A percentile compares a stretch with the other conserved stretches of the same genome.
Evolutionary conservation across 1,140 invertebrate genomes (phyloP).

Genomic region (Odontomachus brunneus): DNA sequence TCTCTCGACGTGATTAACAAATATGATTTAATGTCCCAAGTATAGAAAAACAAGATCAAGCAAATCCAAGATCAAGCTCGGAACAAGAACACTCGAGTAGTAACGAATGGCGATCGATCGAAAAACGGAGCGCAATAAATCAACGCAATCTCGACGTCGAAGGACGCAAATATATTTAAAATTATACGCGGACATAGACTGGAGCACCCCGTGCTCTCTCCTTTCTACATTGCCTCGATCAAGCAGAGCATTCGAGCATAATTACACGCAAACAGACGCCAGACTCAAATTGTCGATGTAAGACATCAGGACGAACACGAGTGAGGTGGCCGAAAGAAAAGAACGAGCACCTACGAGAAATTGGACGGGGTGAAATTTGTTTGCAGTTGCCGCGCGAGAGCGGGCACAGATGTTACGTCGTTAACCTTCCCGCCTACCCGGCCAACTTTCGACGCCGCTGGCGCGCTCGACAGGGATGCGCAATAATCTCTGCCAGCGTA

Average conservation of each 20-base stretch:
- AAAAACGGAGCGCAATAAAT: constrained; percentile 30
- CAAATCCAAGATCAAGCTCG: constrained; percentile 7
- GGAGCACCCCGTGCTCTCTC: too few relatives aligned
- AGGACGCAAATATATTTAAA: too few relatives aligned
- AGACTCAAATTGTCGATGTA: too few relatives aligned
- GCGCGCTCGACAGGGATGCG: constrained; percentile 73
- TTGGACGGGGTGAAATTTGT: constrained; percentile 28
- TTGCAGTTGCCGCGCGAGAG: constrained; percentile 20
- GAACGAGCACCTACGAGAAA: background rate
- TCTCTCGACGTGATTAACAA: constrained; percentile 34
- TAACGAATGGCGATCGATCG: background rate
- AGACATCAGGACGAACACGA: too few relatives aligned
- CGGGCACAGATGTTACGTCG: constrained; percentile 58
- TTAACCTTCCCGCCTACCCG: constrained; percentile 58
- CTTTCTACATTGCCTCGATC: too few relatives aligned
- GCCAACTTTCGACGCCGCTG: constrained; percentile 52
- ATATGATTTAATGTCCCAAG: constrained; percentile 40
- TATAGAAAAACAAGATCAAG: background rate
- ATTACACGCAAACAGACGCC: too few relatives aligned
- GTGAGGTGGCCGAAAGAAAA: background rate
- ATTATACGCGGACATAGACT: too few relatives aligned
- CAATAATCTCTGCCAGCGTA: constrained; percentile 75
- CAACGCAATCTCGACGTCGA: background rate
- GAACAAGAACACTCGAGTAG: background rate
- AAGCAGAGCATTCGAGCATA: too few relatives aligned